Evolutionary conservation across 2,888 invertebrate genomes (phyloP).

Genomic region (Doris montereyensis): DNA sequence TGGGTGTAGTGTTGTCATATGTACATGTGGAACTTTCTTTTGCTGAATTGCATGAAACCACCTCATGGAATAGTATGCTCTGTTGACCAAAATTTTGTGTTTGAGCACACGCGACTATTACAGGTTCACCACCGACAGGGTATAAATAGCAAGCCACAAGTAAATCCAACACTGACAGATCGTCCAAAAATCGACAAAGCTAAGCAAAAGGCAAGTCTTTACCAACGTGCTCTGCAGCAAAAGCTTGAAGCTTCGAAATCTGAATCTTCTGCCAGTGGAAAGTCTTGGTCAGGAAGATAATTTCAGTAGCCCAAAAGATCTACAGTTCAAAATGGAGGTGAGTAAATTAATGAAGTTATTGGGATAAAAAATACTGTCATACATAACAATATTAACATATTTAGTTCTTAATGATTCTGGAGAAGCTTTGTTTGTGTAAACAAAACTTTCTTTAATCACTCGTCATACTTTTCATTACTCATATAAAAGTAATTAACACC

Average conservation of each 20-base stretch:
- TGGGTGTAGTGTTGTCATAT: slow-evolving; percentile 36
- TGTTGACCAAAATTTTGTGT: not conserved
- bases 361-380: too few species aligned
- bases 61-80: not conserved
- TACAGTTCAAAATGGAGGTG: not conserved
- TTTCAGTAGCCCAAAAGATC: not conserved
- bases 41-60: slow-evolving; percentile 40
- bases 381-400: too few species aligned
- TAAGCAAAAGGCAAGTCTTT: slow-evolving; percentile 8
- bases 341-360: too few species aligned
- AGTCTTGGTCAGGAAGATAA: not conserved
- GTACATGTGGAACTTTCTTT: slow-evolving; percentile 41
- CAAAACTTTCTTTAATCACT: too few species aligned
- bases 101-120: slow-evolving; percentile 18
- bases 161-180: not conserved
- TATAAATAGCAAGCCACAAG: not conserved
- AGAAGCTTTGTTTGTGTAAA: too few species aligned
- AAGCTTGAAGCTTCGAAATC: not conserved
- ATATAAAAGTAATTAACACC: too few species aligned
- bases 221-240: slow-evolving; percentile 14
- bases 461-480: too few species aligned
- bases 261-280: not conserved
- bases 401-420: too few species aligned
- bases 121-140: slow-evolving; percentile 3
- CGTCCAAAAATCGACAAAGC: not conserved